Evolutionary conservation across 1,140 invertebrate genomes (phyloP).

Genomic region (Sarcophaga bullata): DNA sequence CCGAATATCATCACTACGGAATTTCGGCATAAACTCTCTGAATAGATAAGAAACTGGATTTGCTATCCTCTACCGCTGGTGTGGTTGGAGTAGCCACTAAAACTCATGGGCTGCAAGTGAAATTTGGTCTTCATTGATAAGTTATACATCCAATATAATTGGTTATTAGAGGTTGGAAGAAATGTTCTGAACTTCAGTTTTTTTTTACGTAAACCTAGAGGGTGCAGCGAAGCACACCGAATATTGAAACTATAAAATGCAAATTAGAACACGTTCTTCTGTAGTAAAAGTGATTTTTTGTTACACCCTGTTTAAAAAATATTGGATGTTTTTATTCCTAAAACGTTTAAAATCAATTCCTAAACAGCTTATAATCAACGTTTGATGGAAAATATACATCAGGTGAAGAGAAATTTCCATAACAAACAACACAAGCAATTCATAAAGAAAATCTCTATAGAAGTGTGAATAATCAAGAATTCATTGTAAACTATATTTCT

Average conservation of each 20-base stretch:
- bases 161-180: too few species aligned
- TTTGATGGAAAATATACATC: neutral
- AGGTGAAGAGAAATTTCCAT: conserved; percentile 6
- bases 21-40: too few species aligned
- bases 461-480: neutral
- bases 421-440: neutral
- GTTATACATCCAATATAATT: too few species aligned
- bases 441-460: neutral
- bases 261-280: neutral
- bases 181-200: too few species aligned
- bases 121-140: too few species aligned
- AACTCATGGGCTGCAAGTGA: too few species aligned
- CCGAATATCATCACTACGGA: too few species aligned
- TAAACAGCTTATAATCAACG: neutral
- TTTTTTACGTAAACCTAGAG: too few species aligned
- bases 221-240: too few species aligned
- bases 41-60: too few species aligned
- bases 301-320: neutral
- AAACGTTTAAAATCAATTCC: neutral
- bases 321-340: neutral
- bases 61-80: too few species aligned
- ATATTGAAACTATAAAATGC: neutral
- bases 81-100: too few species aligned
- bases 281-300: neutral
- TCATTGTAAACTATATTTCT: neutral